Percentiles rank a stretch among this genome's conserved stretches.
Evolutionary conservation across 2,113 vertebrate species (phyloP).

Genomic region (Acanthochromis polyacanthus): DNA sequence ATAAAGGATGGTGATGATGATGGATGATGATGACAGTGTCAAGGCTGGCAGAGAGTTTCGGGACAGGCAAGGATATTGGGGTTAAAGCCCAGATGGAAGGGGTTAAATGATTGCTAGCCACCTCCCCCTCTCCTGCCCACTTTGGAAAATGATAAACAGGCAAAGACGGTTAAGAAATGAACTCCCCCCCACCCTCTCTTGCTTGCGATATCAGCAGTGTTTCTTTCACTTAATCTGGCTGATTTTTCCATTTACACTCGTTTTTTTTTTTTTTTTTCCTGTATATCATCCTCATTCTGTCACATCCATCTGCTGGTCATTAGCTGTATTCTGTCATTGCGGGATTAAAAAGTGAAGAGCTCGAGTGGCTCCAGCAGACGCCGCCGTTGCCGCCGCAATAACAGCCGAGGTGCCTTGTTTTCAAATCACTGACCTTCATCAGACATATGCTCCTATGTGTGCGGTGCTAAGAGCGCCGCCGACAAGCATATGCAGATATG

Average conservation of each 20-base stretch:
- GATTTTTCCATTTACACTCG: constrained; percentile 29
- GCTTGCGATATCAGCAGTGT: constrained; percentile 13
- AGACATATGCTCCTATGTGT: constrained; percentile 66
- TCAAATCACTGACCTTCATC: constrained; percentile 74
- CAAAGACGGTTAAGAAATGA: constrained; percentile 21
- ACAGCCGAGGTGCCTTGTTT: constrained; percentile 64
- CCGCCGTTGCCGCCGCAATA: constrained; percentile 4
- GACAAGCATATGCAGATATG: constrained; percentile 73
- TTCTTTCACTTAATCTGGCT: constrained; percentile 29
- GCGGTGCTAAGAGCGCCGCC: constrained; percentile 44
- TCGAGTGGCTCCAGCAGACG: constrained; percentile 35
- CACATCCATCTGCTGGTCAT: constrained; percentile 70
- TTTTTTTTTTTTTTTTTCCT: constrained; percentile 40
- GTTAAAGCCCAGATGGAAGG: constrained; percentile 69
- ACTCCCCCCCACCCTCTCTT: neutral
- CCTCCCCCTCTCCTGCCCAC: constrained; percentile 11
- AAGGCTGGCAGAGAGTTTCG: constrained; percentile 47
- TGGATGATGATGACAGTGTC: constrained; percentile 67
- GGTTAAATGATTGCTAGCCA: constrained; percentile 60
- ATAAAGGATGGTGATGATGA: constrained; percentile 71
- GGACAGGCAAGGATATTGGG: constrained; percentile 55
- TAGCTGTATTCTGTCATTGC: constrained; percentile 58
- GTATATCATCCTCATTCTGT: constrained; percentile 70
- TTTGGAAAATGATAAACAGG: constrained; percentile 71
- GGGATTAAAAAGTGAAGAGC: constrained; percentile 51